These are phyloP conservation scores for Apoderus coryli DNA, from an alignment of 2,888 invertebrate species.

Conservation along the genomic window DNA sequence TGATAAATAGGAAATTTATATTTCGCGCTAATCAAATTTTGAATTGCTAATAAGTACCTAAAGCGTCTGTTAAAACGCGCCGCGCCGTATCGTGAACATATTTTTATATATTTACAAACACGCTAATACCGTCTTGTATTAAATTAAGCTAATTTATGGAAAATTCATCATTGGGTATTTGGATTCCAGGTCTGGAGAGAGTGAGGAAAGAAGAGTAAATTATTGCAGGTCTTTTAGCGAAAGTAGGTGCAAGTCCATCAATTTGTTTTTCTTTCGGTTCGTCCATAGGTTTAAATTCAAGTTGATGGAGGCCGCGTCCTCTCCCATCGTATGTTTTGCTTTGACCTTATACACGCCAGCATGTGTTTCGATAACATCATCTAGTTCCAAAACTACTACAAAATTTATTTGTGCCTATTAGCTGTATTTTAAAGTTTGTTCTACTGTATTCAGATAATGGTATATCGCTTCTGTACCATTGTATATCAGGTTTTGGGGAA, in stretches of 20 bases:
- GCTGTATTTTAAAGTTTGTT: slow-evolving; percentile 79
- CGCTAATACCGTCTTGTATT: no score
- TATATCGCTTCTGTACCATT: slow-evolving; percentile 83
- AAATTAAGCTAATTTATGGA: no score
- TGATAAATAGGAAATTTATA: no score
- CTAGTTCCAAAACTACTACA: slow-evolving; percentile 81
- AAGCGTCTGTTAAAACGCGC: no score
- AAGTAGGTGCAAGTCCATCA: slow-evolving; percentile 94
- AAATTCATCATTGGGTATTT: no score
- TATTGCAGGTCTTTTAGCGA: slow-evolving; percentile 94
- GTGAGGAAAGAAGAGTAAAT: no score
- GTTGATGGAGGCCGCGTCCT: slow-evolving; percentile 92
- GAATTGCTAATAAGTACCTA: no score
- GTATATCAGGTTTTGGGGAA: slow-evolving; percentile 78
- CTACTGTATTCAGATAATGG: slow-evolving; percentile 70
- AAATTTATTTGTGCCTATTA: slow-evolving; percentile 75
- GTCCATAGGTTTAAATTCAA: slow-evolving; percentile 96
- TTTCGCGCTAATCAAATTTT: no score
- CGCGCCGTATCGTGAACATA: no score
- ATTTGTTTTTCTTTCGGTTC: slow-evolving; percentile 94
- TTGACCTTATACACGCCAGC: slow-evolving; percentile 94
- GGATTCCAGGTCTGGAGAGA: no score
- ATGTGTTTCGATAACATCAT: slow-evolving; percentile 91
- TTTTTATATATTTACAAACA: no score
- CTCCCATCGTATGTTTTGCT: slow-evolving; percentile 94